Evolutionary conservation across 92 coral and sea anemone species (phyloP), one percentile per base, ranked within the genome.

Genomic region (Epizoanthus rinbou): DNA sequence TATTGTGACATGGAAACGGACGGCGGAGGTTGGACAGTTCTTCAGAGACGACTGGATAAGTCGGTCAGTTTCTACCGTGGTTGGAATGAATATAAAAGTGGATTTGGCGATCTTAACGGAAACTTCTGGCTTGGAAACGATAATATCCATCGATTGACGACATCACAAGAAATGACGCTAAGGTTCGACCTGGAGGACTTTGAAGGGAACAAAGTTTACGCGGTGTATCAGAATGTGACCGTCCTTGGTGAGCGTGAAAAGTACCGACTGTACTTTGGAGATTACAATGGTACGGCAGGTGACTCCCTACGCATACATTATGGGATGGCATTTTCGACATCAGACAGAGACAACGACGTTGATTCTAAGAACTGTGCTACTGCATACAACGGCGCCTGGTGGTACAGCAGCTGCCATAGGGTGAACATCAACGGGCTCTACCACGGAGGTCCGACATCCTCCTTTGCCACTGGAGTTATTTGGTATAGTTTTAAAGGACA

Each of bases 161-260:
- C 10, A 53, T 25, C 23, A 8, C 45, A 23, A 14, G 64, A 74
- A 25, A 74, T 56, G 80, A 64, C 52, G 3, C 22, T 74, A 56
- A 74, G 80, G 31, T 74, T 74, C 52, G 80, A 74, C 18, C 7
- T 74, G 23, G 80, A 74, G 64, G 80, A 74, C 10, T 74, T 74
- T 54, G 47, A 53, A 23, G 64, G 50, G 5, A 54, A 15, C 3
- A 74, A 14, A 56, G 25, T 0, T 8, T 74, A 25, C 19, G 80
- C 80, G 0, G 45, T 45, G 25, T 74, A 74, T 74, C 23, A 74
- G 13, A 74, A 74, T 21, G n/a, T 74, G 15, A 74, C 64, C 3
- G 64, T 74, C 3, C 50, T 74, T 25, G 43, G 8, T 22, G 64
- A 54, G 28, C 22, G 57, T 9, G 3, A 54, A 5, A 54, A 54